Base-by-base conservation (phyloP, 2,888 invertebrate species). In the Caenorhabditis angaria region DNA sequence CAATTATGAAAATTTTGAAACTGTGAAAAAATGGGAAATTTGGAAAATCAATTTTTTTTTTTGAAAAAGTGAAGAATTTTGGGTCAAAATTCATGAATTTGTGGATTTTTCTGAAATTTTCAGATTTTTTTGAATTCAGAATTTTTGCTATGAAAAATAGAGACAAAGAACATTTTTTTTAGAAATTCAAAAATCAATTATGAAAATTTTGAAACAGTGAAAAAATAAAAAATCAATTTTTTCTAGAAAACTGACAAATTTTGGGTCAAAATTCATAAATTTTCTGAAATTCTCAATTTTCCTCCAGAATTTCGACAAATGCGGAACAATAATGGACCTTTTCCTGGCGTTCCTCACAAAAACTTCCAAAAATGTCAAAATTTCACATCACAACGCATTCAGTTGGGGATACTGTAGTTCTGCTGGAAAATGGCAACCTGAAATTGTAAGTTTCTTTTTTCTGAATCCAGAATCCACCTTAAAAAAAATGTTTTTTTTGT, bases 291-390 rank as follows among this genome's bases (percentile, higher is more conserved):
- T 10, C 35, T 14, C 35, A 48, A 48, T 14, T n/a, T 48, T 48
- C 8, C 54, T 53, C 27, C 65, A 63, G 66, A 50, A 50, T 8
- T 74, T 24, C 53, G 35, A 71, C 55, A 51, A 68, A 20, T 78
- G 75, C 55, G 77, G 77, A 24, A 75, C 77, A 25, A 75, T 78
- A 1, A 78, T 78, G 77, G 77, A 78, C 25, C 53, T 75, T 0
- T 75, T 75, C 14, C 29, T 65, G 14, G 50, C 54, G 29, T 24
- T 32, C n/a, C 48, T 77, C 6, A 58, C 68, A 0, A 27, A 53
- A 29, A n/a, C n/a, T n/a, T 25, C 29, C 12, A 32, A 56, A 0
- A 5, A 41, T 20, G 50, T 63, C 10, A 50, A 57, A n/a, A 78
- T 75, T n/a, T 35, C 48, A 20, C 57, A 63, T 62, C 77, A 78